A percentile compares a stretch with the other conserved stretches of the same genome.
phyloP scores from a whole-genome alignment of 2,113 vertebrate species.

The Ginglymostoma cirratum region DNA sequence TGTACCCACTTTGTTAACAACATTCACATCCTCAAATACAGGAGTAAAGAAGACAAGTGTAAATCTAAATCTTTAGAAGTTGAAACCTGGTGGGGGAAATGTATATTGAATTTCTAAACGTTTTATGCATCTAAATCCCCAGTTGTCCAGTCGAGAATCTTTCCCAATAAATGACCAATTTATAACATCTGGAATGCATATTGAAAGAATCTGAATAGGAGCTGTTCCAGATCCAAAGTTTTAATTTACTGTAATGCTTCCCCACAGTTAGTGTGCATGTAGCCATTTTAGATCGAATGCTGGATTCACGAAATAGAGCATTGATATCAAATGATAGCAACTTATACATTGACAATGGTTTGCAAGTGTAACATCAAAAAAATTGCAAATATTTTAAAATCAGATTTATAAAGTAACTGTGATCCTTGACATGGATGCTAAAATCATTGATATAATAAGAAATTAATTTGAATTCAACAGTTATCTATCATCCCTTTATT shows the following conservation, averaged over 20 bases:
- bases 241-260: background rate
- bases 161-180: background rate
- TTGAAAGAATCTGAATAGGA: background rate
- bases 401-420: background rate
- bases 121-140: background rate
- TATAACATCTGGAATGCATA: background rate
- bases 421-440: background rate
- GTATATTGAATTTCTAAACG: too few relatives aligned
- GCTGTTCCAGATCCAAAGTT: background rate
- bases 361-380: background rate
- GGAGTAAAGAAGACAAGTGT: background rate
- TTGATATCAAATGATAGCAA: background rate
- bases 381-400: background rate
- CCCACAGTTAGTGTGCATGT: too few relatives aligned
- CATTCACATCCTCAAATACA: background rate
- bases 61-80: background rate
- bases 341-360: background rate
- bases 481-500: background rate
- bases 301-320: background rate
- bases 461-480: background rate
- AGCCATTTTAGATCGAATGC: background rate
- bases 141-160: background rate
- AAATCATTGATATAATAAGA: background rate
- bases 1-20: background rate
- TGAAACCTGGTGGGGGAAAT: background rate